These are phyloP conservation scores for Rotaria macrura DNA, from an alignment of 2,888 invertebrate genomes.

Conservation along the genomic window DNA sequence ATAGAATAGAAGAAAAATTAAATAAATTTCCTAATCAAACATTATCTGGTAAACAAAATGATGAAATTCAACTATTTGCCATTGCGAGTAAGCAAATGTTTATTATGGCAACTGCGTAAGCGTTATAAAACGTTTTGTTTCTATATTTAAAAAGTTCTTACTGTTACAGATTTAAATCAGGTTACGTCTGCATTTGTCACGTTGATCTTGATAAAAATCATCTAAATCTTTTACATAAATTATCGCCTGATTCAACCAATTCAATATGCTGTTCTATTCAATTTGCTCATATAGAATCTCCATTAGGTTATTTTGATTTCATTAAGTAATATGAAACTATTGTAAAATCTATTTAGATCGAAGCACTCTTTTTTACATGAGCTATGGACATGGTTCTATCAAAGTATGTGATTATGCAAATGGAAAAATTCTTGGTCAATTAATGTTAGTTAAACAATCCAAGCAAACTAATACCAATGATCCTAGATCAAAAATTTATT, in stretches of 20 bases:
- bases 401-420: not conserved
- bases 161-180: not conserved
- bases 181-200: not conserved
- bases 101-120: not conserved
- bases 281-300: not conserved
- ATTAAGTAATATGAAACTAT: no score
- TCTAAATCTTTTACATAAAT: not conserved
- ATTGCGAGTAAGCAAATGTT: not conserved
- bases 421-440: not conserved
- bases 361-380: not conserved
- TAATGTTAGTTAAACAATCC: not conserved
- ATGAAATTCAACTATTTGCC: constrained; percentile 1
- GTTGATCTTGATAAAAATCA: not conserved
- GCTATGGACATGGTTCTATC: not conserved
- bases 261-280: not conserved
- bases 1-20: not conserved
- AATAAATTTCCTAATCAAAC: not conserved
- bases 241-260: not conserved
- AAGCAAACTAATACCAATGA: not conserved
- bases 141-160: not conserved
- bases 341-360: not conserved
- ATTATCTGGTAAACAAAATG: not conserved
- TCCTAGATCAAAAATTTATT: not conserved
- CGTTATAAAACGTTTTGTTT: no score
- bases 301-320: not conserved